These are phyloP conservation scores for Noctua pronuba DNA, from an alignment of 2,888 invertebrate genomes.

Conservation along the genomic window DNA sequence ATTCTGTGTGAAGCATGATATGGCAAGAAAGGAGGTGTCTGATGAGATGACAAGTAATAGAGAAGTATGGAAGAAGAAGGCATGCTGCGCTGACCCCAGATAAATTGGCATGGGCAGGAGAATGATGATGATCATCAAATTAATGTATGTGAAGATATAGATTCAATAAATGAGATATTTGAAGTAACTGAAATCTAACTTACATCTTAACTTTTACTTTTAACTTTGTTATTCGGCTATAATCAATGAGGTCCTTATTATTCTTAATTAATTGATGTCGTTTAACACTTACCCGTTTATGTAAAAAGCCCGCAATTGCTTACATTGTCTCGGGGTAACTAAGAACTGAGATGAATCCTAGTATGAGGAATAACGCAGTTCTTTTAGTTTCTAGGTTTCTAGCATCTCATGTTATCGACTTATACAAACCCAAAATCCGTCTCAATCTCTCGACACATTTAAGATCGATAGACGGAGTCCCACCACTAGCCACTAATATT, in stretches of 20 bases:
- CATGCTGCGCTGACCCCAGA: no score
- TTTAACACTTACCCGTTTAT: background rate
- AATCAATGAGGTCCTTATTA: no score
- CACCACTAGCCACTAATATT: conserved; percentile 70
- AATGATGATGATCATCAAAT: no score
- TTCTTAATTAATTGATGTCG: background rate
- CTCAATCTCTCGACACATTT: background rate
- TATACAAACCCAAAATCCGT: background rate
- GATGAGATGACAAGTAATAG: no score
- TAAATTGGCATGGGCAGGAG: no score
- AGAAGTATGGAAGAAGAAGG: no score
- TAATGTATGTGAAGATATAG: background rate
- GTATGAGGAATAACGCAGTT: background rate
- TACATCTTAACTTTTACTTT: background rate
- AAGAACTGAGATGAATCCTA: background rate
- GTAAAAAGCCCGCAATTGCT: background rate
- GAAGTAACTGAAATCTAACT: no score
- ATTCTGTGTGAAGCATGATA: no score
- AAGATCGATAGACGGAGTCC: conserved; percentile 25
- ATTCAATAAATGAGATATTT: background rate
- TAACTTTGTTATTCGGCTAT: background rate
- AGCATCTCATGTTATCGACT: background rate
- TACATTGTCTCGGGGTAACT: background rate
- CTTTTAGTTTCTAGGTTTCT: background rate
- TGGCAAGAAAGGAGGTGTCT: no score